Evolutionary conservation across 2,113 vertebrate genomes (phyloP).

Genomic region (Sialia sialis): DNA sequence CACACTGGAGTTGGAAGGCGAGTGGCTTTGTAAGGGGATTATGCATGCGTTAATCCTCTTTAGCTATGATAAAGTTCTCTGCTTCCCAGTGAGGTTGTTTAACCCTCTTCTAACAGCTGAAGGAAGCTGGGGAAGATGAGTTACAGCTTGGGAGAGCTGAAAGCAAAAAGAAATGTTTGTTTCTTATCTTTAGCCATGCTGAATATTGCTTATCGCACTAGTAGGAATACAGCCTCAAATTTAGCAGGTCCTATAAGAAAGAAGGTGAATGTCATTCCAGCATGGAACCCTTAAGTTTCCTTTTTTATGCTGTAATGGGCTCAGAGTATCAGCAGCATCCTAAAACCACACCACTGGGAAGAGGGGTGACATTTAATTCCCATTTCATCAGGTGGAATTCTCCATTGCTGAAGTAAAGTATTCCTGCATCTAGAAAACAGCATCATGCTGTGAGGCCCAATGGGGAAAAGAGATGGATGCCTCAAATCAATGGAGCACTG

Average conservation of each 20-base stretch:
- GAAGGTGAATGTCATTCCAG: background rate
- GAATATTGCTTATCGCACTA: background rate
- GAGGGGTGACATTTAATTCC: background rate
- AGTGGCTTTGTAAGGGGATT: conserved; percentile 61
- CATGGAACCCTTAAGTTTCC: background rate
- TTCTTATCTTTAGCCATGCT: background rate
- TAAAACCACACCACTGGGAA: fast-evolving
- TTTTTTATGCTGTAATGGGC: background rate
- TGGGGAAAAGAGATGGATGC: background rate
- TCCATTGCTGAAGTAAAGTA: background rate
- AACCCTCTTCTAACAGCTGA: conserved; percentile 30
- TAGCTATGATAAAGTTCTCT: conserved; percentile 43
- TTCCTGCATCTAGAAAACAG: background rate
- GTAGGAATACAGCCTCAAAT: background rate
- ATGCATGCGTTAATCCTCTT: conserved; percentile 8
- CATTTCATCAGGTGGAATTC: background rate
- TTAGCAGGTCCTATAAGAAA: background rate
- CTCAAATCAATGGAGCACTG: background rate
- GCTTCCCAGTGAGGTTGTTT: conserved; percentile 29
- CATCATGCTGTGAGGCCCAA: background rate
- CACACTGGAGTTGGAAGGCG: conserved; percentile 7
- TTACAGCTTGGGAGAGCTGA: background rate
- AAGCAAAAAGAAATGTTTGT: background rate
- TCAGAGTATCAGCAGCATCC: background rate
- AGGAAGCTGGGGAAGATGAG: background rate